These are phyloP conservation scores for Ammodytes marinus DNA, from an alignment of 2,113 vertebrate genomes.

Conservation along the genomic window DNA sequence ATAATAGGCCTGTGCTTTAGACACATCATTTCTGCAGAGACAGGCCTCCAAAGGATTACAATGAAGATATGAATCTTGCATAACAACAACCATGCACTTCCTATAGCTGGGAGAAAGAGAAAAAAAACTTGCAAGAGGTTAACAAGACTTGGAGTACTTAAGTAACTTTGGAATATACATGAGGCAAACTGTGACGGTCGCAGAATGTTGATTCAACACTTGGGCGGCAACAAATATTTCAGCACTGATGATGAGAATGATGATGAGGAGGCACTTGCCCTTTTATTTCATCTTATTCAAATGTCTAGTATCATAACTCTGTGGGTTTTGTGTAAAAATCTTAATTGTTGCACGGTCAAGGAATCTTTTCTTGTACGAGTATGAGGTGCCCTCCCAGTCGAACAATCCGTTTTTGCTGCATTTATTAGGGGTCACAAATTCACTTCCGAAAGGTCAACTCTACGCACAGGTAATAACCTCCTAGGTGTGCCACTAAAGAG, in stretches of 20 bases:
- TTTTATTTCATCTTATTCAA: slow-evolving; percentile 29
- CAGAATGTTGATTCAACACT: slow-evolving; percentile 51
- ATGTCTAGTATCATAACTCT: slow-evolving; percentile 18
- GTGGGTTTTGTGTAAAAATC: slow-evolving; percentile 29
- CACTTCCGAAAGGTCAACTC: slow-evolving; percentile 75
- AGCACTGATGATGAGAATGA: slow-evolving; percentile 26
- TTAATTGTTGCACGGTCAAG: slow-evolving; percentile 37
- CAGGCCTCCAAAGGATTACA: slow-evolving; percentile 68
- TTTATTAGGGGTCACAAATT: slow-evolving; percentile 70
- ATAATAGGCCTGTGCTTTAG: slow-evolving; percentile 82
- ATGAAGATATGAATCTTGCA: slow-evolving; percentile 82
- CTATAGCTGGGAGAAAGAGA: slow-evolving; percentile 50
- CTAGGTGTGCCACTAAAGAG: slow-evolving; percentile 72
- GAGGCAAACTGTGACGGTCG: slow-evolving; percentile 23
- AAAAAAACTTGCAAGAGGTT: slow-evolving; percentile 59
- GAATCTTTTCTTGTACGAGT: slow-evolving; percentile 37
- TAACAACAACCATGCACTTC: slow-evolving; percentile 77
- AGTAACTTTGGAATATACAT: slow-evolving; percentile 52
- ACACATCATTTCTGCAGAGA: slow-evolving; percentile 81
- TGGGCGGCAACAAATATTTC: slow-evolving; percentile 13
- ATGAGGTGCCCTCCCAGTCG: slow-evolving; percentile 33
- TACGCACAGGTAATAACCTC: slow-evolving; percentile 75
- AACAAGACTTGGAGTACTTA: slow-evolving; percentile 58
- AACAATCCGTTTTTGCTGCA: slow-evolving; percentile 59
- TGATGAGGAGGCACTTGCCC: slow-evolving; percentile 37